Evolutionary conservation across 2,113 vertebrate genomes (phyloP).

Genomic region (Xenopus borealis): DNA sequence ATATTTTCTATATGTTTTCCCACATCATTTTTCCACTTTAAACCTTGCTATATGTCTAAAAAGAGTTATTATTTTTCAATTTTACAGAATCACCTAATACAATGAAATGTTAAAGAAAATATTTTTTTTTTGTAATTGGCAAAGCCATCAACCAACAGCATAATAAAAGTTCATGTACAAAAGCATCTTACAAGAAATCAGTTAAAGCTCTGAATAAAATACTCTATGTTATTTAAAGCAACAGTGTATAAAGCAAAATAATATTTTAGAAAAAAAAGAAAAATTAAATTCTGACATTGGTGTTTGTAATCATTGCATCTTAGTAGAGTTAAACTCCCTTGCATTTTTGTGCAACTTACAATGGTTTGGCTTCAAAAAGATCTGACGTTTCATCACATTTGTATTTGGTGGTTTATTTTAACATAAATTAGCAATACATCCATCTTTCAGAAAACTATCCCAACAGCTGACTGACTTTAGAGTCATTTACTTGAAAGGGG

Average conservation of each 20-base stretch:
- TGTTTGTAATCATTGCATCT: constrained; percentile 30
- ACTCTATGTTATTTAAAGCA: constrained; percentile 63
- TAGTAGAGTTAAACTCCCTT: constrained; percentile 48
- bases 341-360: constrained; percentile 46
- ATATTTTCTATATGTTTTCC: not conserved
- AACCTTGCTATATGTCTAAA: no score
- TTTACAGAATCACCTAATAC: constrained; percentile 61
- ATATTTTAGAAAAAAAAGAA: constrained; percentile 57
- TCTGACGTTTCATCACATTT: constrained; percentile 28
- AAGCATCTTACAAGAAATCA: constrained; percentile 61
- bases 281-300: constrained; percentile 42
- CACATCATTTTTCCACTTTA: not conserved
- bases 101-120: constrained; percentile 34
- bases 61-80: constrained; percentile 45
- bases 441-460: constrained; percentile 51
- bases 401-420: constrained; percentile 38
- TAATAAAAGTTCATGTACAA: constrained; percentile 61
- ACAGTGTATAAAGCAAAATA: constrained; percentile 57
- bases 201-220: constrained; percentile 63
- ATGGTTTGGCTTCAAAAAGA: constrained; percentile 50
- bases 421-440: constrained; percentile 53
- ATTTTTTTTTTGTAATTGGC: constrained; percentile 42
- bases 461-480: constrained; percentile 53
- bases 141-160: constrained; percentile 59
- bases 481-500: constrained; percentile 54